Evolutionary conservation across 2,113 vertebrate species (phyloP).

Genomic region (Cacatua alba): DNA sequence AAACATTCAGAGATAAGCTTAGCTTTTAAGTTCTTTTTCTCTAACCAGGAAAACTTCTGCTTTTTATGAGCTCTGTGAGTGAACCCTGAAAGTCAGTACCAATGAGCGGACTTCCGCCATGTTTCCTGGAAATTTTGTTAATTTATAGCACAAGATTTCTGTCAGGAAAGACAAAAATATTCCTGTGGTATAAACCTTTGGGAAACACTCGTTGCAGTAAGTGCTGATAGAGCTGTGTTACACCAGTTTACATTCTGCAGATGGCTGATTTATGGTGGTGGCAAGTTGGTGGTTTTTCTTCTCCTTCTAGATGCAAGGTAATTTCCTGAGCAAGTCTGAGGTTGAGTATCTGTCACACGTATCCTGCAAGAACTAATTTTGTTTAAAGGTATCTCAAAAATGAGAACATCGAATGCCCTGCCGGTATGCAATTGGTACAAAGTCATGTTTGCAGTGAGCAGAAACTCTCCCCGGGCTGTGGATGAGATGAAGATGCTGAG

Average conservation of each 20-base stretch:
- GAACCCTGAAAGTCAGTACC: background rate
- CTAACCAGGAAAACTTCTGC: background rate
- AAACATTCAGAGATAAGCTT: background rate
- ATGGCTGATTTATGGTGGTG: background rate
- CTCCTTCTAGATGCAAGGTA: background rate
- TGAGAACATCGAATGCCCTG: background rate
- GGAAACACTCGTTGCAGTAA: background rate
- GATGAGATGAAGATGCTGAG: background rate
- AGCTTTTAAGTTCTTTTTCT: background rate
- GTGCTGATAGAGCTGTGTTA: background rate
- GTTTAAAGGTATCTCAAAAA: background rate
- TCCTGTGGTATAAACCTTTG: background rate
- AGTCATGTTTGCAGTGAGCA: background rate
- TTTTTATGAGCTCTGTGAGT: background rate
- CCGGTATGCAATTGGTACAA: accelerated
- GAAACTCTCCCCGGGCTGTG: background rate
- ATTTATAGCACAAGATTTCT: background rate
- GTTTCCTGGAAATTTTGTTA: background rate
- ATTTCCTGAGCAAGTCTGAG: background rate
- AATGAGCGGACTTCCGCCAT: background rate
- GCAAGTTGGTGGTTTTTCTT: background rate
- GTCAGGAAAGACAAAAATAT: background rate
- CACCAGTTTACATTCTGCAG: background rate
- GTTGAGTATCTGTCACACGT: background rate
- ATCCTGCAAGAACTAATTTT: background rate